Base-by-base conservation (phyloP, 2,113 vertebrate species). In the Paralichthys olivaceus region DNA sequence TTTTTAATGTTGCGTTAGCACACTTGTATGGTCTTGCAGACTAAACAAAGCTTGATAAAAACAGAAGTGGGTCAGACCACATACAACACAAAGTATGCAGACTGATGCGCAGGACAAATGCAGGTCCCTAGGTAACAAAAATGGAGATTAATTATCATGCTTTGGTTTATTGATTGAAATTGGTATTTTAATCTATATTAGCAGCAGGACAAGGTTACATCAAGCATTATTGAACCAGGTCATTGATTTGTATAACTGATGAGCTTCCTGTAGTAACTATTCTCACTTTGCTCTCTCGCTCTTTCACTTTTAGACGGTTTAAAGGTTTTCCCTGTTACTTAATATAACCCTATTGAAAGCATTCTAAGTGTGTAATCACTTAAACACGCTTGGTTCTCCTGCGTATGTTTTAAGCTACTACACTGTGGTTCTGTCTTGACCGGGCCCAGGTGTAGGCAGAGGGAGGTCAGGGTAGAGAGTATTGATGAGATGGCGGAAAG, bases 401-500 rank as follows among this genome's bases (percentile, higher is more conserved):
- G 37, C 37, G 37, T 40, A 40, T 40, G 55, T 69, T 59, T 61
- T 32, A 14, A 53, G 56, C 28, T 7, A 19, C 26, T 17, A 26
- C 17, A 62, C 47, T 28, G 49, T 69, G 43, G 28, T 58, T 69
- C 12, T 45, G 54, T 29, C 37, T 77, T 55, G 64, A 67, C 73
- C 58, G 47, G 43, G 69, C 72, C 47, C 71, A 84, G 75, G 66
- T 74, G 62, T 29, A 67, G 86, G 79, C 55, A 77, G 76, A 75
- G n/a, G 54, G 75, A 85, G 79, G 89, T 87, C 82, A 86, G 66
- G 51, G 58, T 47, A 32, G n/a, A 53, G 64, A 70, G 76, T 84
- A 90, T 79, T 90, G 89, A 90, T 80, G 87, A 88, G 79, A 74
- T 20, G 63, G 87, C 80, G 73, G 74, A 79, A 84, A 73, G 76